Percentiles rank a stretch among this genome's conserved stretches.
Evolutionary conservation across 2,888 invertebrate species (phyloP).

Genomic region (Caenorhabditis uteleia): DNA sequence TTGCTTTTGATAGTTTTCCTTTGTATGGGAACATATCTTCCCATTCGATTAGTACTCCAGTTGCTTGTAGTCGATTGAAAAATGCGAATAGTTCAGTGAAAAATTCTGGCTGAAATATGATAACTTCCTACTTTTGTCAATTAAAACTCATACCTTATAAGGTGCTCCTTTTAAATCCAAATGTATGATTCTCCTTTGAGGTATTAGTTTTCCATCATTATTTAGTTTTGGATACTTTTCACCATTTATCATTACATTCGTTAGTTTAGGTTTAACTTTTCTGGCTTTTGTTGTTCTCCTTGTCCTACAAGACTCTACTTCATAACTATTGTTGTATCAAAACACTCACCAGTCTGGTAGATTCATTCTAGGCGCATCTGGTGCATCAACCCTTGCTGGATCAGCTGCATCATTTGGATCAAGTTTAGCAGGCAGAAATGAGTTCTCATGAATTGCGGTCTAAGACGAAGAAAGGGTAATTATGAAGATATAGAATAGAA

Average conservation of each 20-base stretch:
- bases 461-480: no score
- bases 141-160: no score
- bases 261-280: slow-evolving; percentile 1
- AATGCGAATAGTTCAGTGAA: slow-evolving; percentile 75
- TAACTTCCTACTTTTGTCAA: no score
- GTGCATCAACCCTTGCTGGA: neutral
- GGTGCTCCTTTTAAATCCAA: slow-evolving; percentile 78
- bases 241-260: slow-evolving; percentile 8
- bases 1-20: slow-evolving; percentile 75
- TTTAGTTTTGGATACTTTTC: slow-evolving; percentile 61
- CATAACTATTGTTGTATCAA: no score
- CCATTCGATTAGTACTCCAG: slow-evolving; percentile 82
- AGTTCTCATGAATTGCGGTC: no score
- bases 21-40: slow-evolving; percentile 87
- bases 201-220: slow-evolving; percentile 57
- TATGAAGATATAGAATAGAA: no score
- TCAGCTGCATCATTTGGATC: neutral
- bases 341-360: neutral
- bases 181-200: slow-evolving; percentile 77
- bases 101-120: slow-evolving; percentile 71
- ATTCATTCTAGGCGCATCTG: neutral
- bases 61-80: slow-evolving; percentile 78
- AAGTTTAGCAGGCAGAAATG: neutral
- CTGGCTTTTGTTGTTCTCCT: neutral
- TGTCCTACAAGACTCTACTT: no score